A percentile compares a stretch with the other conserved stretches of the same genome.
Evolutionary conservation across 1,140 invertebrate genomes (phyloP).

Genomic region (Calycopis cecrops): DNA sequence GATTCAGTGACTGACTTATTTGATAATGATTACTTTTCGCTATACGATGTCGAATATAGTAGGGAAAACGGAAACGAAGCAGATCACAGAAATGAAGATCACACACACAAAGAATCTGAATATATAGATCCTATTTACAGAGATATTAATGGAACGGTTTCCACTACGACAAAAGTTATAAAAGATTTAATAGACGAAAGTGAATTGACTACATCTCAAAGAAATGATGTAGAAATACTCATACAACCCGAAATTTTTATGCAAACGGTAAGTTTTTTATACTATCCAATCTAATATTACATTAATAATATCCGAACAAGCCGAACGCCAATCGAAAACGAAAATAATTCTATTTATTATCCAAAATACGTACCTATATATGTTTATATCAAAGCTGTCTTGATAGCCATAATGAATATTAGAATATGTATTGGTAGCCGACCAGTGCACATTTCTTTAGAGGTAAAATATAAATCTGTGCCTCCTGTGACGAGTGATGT

Average conservation of each 20-base stretch:
- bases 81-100: no score
- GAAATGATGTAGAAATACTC: slow-evolving; percentile 36
- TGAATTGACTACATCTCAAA: slow-evolving; percentile 30
- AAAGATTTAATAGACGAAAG: slow-evolving; percentile 36
- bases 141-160: slow-evolving; percentile 30
- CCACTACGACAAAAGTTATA: slow-evolving; percentile 30
- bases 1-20: slow-evolving; percentile 25
- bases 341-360: no score
- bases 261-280: slow-evolving; percentile 14
- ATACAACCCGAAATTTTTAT: slow-evolving; percentile 16
- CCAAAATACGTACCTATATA: no score
- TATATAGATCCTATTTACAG: slow-evolving; percentile 31
- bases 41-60: slow-evolving; percentile 37
- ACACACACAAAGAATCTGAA: slow-evolving; percentile 28
- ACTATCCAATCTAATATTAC: no score
- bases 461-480: no score
- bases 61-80: slow-evolving; percentile 30
- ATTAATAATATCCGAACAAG: no score
- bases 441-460: no score
- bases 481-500: no score
- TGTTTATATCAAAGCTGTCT: no score
- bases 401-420: no score
- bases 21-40: slow-evolving; percentile 29
- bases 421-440: no score
- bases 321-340: no score